Base-by-base conservation (phyloP, 2,797 vertebrate genomes). In the Cossypha caffra region DNA sequence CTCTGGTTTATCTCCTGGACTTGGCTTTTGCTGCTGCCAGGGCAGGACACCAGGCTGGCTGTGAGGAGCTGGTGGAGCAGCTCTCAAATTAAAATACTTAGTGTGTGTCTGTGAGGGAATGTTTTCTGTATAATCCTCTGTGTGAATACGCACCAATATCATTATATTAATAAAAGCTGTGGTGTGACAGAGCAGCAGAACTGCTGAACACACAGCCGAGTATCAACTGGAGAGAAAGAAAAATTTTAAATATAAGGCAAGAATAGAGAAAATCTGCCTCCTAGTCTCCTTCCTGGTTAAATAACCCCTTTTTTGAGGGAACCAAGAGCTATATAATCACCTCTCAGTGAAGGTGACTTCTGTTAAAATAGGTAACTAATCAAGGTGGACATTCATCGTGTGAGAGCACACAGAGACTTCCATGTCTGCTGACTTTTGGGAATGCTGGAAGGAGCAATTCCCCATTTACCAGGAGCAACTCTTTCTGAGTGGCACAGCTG, bases 301-400 rank as follows among this genome's bases (percentile, higher is more conserved):
- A 69, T 28, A 50, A 40, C 1, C 3, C 33, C 18, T 59, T 63
- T 69, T 69, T 38, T 50, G 33, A 61, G 7, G 42, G 26, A 77
- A 12, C 6, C 15, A 51, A 72, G 28, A 40, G 16, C 71, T 73
- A 2, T 18, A 13, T 25, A 37, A 52, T 62, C 43, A 31, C 8
- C 9, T 72, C 29, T 13, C 47, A 80, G 23, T 33, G 19, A 59
- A 29, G 28, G 14, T 20, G 15, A 11, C 4, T 42, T 57, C 24
- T 75, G 42, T 35, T 57, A 61, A 63, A 57, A 78, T 2, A 3
- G 11, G 21, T 62, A 43, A 33, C 20, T 68, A 43, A 50, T 58
- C 33, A 40, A 69, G 43, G 25, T 28, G 13, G 40, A 13, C 0
- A 2, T 0, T 1, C 17, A 66, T 23, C 1, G 0, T 13, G 35